Base-by-base conservation (phyloP, 2,113 vertebrate genomes). In the Triplophysa tibetana region DNA sequence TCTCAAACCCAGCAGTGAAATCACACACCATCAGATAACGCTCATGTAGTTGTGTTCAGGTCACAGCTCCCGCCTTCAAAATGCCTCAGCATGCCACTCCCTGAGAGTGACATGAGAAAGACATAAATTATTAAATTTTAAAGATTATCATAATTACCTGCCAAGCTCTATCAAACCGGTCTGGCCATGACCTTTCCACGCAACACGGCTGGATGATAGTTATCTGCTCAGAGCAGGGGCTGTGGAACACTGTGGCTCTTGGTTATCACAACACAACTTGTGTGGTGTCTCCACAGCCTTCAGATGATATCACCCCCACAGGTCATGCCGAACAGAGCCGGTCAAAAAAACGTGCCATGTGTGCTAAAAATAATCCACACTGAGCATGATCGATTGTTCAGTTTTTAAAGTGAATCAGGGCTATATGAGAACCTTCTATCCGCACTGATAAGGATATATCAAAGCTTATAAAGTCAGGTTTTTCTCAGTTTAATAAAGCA, bases 81-180 rank as follows among this genome's bases (percentile, higher is more conserved):
- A 7, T 14, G 5, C 54, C 7, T 21, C 54, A 0, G 54, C 54
- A 10, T 58, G n/a, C n/a, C 54, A 21, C n/a, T 16, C 4, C 14
- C 17, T 54, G 50, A 54, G 17, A 54, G 16, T 58, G 19, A 58
- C 8, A 21, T 1, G 8, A 6, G 19, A 16, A 58, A 21, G 9
- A 29, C 61, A 65, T 11, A 9, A 13, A 33, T 76, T 23, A 76
- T 38, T 54, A 23, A 17, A 13, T 65, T 76, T 24, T 9, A 48
- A 76, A 33, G 74, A 48, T 77, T 54, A 77, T 65, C 45, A 0
- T 77, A 77, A 77, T 77, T 65, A 24, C 62, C 21, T 76, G 4
- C 2, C n/a, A 5, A 26, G 70, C 9, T 23, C 52, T 4, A 1
- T 65, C 45, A 54, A 45, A 66, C 24, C 1, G 26, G 60, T 63